Percentiles rank a stretch among this genome's conserved stretches.
Evolutionary conservation across 2,888 invertebrate genomes (phyloP).

Genomic region (Phania funesta): DNA sequence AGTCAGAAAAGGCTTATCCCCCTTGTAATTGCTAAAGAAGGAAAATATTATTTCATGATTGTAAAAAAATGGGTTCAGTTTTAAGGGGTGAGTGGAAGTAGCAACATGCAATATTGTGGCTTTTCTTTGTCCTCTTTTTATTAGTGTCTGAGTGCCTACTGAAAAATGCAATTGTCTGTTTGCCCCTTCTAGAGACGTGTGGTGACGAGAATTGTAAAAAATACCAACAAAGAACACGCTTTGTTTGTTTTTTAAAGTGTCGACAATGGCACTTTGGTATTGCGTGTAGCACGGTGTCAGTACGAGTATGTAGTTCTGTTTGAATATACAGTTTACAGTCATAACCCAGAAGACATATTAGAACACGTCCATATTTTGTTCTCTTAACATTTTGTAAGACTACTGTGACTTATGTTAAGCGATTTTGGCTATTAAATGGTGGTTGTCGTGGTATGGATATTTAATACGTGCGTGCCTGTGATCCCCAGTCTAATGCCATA

Average conservation of each 20-base stretch:
- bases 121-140: not conserved
- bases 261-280: constrained; percentile 6
- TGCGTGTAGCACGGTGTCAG: constrained; percentile 1
- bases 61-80: not conserved
- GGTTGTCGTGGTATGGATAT: no score
- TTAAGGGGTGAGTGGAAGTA: not conserved
- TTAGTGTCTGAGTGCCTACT: not conserved
- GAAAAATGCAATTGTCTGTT: constrained; percentile 7
- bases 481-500: no score
- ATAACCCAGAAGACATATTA: no score
- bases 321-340: not conserved
- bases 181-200: not conserved
- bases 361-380: no score
- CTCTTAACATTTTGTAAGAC: no score
- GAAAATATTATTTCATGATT: not conserved
- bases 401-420: no score
- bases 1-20: not conserved
- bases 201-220: not conserved
- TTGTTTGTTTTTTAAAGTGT: constrained; percentile 9
- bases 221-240: not conserved
- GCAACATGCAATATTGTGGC: not conserved
- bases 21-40: not conserved
- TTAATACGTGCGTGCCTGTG: no score
- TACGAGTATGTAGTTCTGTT: not conserved
- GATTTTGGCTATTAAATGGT: no score